Evolutionary conservation across 2,113 vertebrate species (phyloP).

Genomic region (Lycaon pictus): DNA sequence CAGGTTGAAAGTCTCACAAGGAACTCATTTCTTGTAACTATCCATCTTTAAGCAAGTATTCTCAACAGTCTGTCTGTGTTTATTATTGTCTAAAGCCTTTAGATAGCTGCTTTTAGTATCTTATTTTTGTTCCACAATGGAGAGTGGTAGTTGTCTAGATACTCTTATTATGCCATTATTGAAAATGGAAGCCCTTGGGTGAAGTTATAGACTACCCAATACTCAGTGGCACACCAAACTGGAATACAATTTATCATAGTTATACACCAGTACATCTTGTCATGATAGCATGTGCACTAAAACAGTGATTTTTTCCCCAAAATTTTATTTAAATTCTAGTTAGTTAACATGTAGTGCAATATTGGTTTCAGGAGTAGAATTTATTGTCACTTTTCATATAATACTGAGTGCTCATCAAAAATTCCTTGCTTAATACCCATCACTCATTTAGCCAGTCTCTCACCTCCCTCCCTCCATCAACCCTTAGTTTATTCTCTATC

Average conservation of each 20-base stretch:
- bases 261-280: neutral
- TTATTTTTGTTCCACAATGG: neutral
- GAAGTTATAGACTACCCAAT: neutral
- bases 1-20: neutral
- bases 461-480: neutral
- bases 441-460: neutral
- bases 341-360: neutral
- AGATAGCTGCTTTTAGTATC: neutral
- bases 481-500: neutral
- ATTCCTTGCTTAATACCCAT: neutral
- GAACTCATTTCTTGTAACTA: neutral
- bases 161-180: neutral
- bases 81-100: neutral
- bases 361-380: neutral
- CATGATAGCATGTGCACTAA: neutral
- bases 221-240: conserved; percentile 22
- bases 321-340: neutral
- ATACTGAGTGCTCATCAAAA: neutral
- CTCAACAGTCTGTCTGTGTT: neutral
- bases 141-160: conserved; percentile 7
- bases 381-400: neutral
- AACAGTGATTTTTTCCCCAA: neutral
- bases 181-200: neutral
- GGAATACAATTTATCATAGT: neutral
- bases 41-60: neutral